Percentiles rank a stretch among this genome's conserved stretches.
Evolutionary conservation across 2,113 vertebrate species (phyloP).

Genomic region (Acrocephalus kingi): DNA sequence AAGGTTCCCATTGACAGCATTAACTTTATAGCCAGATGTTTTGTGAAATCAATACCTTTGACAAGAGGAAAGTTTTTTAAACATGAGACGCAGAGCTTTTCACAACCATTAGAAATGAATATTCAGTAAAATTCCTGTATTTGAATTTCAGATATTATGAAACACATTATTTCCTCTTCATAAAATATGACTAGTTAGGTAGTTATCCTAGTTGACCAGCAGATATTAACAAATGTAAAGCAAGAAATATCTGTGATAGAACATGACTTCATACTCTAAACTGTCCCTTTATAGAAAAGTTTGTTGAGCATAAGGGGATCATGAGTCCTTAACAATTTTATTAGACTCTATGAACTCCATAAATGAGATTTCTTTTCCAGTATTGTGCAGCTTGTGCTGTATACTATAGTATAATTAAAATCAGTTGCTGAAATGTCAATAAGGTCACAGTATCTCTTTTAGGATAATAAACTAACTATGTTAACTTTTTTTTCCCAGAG

Average conservation of each 20-base stretch:
- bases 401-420: not conserved
- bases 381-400: not conserved
- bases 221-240: not conserved
- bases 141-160: not conserved
- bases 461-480: not conserved
- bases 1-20: not conserved
- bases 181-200: not conserved
- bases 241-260: not conserved
- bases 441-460: not conserved
- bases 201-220: not conserved
- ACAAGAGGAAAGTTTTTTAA: not conserved
- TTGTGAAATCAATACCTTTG: not conserved
- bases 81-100: not conserved
- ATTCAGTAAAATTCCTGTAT: not conserved
- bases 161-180: not conserved
- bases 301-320: not conserved
- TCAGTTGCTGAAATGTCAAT: not conserved
- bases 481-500: not conserved
- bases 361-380: not conserved
- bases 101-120: not conserved
- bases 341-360: not conserved
- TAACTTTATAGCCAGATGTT: constrained; percentile 15
- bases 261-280: not conserved
- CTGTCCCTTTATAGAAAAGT: not conserved
- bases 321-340: not conserved